These are phyloP conservation scores for Thelaira solivaga DNA, from an alignment of 2,888 invertebrate species.

Conservation along the genomic window DNA sequence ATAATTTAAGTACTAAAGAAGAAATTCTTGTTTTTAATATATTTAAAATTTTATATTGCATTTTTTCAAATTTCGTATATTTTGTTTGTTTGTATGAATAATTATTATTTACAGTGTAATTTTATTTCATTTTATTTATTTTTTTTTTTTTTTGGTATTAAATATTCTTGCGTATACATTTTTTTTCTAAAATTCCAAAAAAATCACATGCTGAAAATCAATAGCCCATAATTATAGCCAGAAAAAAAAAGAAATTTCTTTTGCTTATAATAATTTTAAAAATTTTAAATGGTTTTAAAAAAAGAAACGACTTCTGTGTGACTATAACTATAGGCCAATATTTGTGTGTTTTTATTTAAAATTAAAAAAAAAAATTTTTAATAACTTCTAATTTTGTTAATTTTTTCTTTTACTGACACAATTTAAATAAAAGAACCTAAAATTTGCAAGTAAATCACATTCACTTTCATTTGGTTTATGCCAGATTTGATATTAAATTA, in stretches of 20 bases:
- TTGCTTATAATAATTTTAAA: too few relatives aligned
- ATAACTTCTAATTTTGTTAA: too few relatives aligned
- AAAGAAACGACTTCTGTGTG: too few relatives aligned
- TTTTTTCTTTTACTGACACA: background rate
- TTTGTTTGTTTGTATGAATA: background rate
- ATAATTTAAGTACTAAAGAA: constrained; percentile 31
- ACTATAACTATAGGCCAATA: too few relatives aligned
- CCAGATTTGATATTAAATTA: constrained; percentile 34
- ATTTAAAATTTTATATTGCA: constrained; percentile 40
- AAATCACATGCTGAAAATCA: too few relatives aligned
- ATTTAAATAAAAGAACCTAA: constrained; percentile 3
- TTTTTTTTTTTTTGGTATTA: too few relatives aligned
- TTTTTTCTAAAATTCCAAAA: background rate
- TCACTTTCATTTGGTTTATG: constrained; percentile 40
- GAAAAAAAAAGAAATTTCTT: too few relatives aligned
- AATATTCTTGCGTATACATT: constrained; percentile 43
- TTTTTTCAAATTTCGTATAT: background rate
- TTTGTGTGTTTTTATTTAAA: constrained; percentile 18
- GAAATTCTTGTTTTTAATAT: constrained; percentile 4
- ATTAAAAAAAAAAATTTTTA: background rate
- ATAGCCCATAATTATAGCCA: too few relatives aligned
- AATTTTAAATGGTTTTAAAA: too few relatives aligned
- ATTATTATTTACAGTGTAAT: constrained; percentile 28
- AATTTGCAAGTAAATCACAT: constrained; percentile 31
- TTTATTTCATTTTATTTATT: background rate